Conservation (phyloP, 2,113 vertebrate species). For the Alaudala cheleensis region DNA sequence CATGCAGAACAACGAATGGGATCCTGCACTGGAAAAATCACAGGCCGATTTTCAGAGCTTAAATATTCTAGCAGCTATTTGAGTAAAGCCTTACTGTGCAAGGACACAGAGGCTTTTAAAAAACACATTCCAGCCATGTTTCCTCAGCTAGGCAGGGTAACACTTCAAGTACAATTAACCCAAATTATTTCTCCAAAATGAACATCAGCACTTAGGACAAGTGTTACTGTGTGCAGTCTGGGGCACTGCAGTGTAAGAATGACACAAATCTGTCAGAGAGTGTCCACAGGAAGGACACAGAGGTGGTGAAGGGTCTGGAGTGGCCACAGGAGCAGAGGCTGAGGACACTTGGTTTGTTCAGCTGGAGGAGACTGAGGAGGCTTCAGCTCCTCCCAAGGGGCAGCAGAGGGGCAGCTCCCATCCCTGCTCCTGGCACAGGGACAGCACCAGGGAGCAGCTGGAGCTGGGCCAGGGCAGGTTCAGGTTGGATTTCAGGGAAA, state of each 20-base stretch:
- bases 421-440: not conserved
- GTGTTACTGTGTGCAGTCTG: not conserved
- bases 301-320: not conserved
- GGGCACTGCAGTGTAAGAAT: not conserved
- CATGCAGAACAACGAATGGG: not conserved
- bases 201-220: not conserved
- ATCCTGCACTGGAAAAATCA: not conserved
- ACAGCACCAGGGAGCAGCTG: accelerated
- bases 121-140: not conserved
- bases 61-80: not conserved
- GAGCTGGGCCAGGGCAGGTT: not conserved
- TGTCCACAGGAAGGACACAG: not conserved
- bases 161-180: not conserved
- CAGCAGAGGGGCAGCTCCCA: not conserved
- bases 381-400: not conserved
- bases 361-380: not conserved
- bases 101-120: not conserved
- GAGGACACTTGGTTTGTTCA: not conserved
- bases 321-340: not conserved
- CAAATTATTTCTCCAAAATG: not conserved
- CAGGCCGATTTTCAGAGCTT: not conserved
- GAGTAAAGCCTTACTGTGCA: not conserved
- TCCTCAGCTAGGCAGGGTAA: not conserved
- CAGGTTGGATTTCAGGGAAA: not conserved
- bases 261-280: too few species aligned